Evolutionary conservation across 35 echinoderm and acorn worm species (phyloP), one percentile per base, ranked within the genome.

Genomic region (Strongylocentrotus purpuratus): DNA sequence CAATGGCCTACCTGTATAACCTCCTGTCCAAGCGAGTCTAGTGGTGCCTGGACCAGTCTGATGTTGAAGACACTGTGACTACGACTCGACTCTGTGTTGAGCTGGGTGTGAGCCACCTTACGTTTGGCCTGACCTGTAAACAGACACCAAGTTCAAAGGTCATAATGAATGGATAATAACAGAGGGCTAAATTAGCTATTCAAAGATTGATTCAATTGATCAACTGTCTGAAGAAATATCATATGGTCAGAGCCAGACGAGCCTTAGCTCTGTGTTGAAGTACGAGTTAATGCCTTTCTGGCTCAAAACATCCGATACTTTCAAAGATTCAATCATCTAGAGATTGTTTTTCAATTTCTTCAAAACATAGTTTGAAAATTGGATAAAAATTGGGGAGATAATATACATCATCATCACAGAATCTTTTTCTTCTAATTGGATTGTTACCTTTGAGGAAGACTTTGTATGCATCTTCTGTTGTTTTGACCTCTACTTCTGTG

Each of bases 31-130:
- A 95, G 60, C 25, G 98, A 95, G 92, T 99, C 98, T 32, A 99
- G 94, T 0, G 98, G 98, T 88, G 98, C 97, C 92, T 99, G 98
- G 70, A 98, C 96, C 46, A 99, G 93, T 87, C 97, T 94, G 95
- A 99, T 98, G 92, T 98, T 98, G 87, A 99, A 99, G 20, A 99
- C 98, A 88, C 98, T 99, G 95, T 99, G 98, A 92, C 97, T 98
- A 78, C 98, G 97, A 93, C 98, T 99, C 5, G 98, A 99, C 88
- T 99, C 98, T 48, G 97, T 97, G 96, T 99, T 99, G 46, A 99
- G 96, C 93, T 99, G 97, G n/a, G 98, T 99, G 96, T 99, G 97
- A 25, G 98, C 98, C 33, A 99, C 98, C 58, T 96, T 95, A n/a
- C 98, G 94, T 94, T 96, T 94, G 87, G 94, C 97, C 41, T 99